Base-by-base conservation (phyloP, 2,797 vertebrate species). In the Poecile montanus region DNA sequence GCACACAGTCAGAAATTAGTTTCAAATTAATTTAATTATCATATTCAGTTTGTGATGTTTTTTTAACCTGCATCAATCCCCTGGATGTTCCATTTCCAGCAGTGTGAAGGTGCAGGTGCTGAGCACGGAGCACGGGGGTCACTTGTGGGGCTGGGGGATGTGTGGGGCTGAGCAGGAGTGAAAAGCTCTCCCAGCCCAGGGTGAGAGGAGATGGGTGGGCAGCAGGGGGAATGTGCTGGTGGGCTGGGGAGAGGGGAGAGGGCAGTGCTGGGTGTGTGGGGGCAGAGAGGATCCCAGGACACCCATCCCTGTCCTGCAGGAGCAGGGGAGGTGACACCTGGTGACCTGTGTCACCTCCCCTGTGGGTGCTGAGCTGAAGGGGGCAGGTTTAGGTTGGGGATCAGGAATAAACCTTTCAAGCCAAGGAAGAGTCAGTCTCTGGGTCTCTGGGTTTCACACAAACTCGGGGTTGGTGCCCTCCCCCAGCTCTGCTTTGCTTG, bases 371-470 rank as follows among this genome's bases (percentile, higher is more conserved):
- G 38, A 40, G 53, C 23, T n/a, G 53, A 2, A 10, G 11, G 16
- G 29, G 45, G 53, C 29, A 18, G 9, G 0, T 2, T 21, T 10
- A 1, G 23, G 1, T 2, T 7, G 53, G 23, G 1, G 7, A 1
- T 13, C 3, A 7, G 54, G 47, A 12, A 11, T 14, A 2, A 19
- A 34, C 30, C 11, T 29, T 40, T 7, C 47, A 30, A 0, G 21
- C 25, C 40, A 9, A 15, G 1, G 25, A 11, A 9, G 36, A 34
- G 45, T 4, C 6, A 6, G 11, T 3, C 14, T 16, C 2, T 9
- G 54, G 1, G 18, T 11, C 26, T 23, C 2, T 2, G 7, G 10
- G 5, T 78, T 60, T 38, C 45, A 25, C 26, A 10, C 40, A 4
- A 1, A 1, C 44, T 11, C 6, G 0, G 29, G 10, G 26, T 8